These are phyloP conservation scores for Oryzias dopingdopingensis DNA, from an alignment of 2,797 vertebrate species.

Conservation along the genomic window DNA sequence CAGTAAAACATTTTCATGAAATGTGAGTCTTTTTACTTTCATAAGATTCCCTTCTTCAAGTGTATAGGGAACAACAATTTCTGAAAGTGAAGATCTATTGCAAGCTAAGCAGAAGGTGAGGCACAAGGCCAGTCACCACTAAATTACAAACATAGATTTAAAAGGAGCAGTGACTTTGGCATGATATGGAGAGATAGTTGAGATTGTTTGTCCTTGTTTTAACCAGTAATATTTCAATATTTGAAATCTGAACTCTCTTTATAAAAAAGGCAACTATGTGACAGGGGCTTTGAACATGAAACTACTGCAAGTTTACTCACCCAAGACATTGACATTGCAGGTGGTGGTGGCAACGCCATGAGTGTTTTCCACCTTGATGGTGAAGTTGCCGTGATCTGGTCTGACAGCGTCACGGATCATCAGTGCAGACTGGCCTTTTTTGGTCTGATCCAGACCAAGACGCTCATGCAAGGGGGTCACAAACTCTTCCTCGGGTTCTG, in stretches of 20 bases:
- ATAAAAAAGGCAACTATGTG: not conserved
- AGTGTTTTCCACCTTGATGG: constrained; percentile 89
- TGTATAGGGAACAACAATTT: too few relatives aligned
- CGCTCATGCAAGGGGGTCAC: constrained; percentile 85
- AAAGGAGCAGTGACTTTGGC: too few relatives aligned
- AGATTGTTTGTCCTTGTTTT: too few relatives aligned
- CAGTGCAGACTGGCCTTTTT: constrained; percentile 81
- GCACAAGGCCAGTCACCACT: too few relatives aligned
- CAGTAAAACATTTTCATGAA: too few relatives aligned
- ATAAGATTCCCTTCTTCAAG: too few relatives aligned
- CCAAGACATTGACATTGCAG: constrained; percentile 89
- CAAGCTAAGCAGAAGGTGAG: too few relatives aligned
- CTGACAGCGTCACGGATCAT: constrained; percentile 88
- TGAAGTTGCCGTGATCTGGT: constrained; percentile 87
- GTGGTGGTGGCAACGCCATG: constrained; percentile 88
- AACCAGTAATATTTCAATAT: not conserved
- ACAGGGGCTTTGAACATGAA: not conserved
- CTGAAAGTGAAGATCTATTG: too few relatives aligned
- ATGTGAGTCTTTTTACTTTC: too few relatives aligned
- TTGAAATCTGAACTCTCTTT: not conserved
- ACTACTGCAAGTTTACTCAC: constrained; percentile 63
- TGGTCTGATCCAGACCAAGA: constrained; percentile 86
- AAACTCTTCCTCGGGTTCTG: constrained; percentile 85
- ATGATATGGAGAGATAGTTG: too few relatives aligned
- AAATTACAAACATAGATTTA: too few relatives aligned